These are phyloP conservation scores for Bolinopsis microptera DNA, from an alignment of 37 sponge, comb jelly and placozoan species.

Conservation along the genomic window DNA sequence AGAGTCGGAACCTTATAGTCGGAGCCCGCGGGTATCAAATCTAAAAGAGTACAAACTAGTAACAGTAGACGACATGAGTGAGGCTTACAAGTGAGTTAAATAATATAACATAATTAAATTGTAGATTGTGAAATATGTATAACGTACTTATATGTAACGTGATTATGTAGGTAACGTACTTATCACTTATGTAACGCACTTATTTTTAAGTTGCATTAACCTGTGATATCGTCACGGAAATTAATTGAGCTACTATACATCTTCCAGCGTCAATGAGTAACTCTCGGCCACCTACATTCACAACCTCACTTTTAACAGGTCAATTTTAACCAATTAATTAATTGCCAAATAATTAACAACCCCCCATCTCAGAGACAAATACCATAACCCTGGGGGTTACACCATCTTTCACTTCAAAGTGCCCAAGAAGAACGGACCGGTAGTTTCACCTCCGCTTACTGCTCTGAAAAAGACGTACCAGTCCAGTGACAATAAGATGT, in stretches of 20 bases:
- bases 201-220: too few relatives aligned
- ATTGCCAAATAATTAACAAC: too few relatives aligned
- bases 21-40: background rate
- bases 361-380: constrained; percentile 21
- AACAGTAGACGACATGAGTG: constrained; percentile 24
- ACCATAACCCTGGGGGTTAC: constrained; percentile 34
- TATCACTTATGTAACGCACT: too few relatives aligned
- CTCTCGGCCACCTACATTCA: too few relatives aligned
- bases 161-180: too few relatives aligned
- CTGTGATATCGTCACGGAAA: too few relatives aligned
- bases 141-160: too few relatives aligned
- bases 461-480: constrained; percentile 39
- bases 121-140: too few relatives aligned
- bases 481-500: constrained; percentile 17
- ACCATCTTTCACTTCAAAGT: constrained; percentile 48
- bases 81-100: constrained; percentile 44
- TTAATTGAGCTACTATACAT: too few relatives aligned
- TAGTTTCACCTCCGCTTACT: background rate
- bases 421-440: background rate
- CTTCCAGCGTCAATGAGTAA: too few relatives aligned
- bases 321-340: too few relatives aligned
- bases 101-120: background rate
- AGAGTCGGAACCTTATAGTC: background rate
- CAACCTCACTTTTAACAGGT: too few relatives aligned
- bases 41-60: constrained; percentile 46